Evolutionary conservation across 2,888 invertebrate genomes (phyloP), one percentile per base, ranked within the genome.

Genomic region (Arctia plantaginis): DNA sequence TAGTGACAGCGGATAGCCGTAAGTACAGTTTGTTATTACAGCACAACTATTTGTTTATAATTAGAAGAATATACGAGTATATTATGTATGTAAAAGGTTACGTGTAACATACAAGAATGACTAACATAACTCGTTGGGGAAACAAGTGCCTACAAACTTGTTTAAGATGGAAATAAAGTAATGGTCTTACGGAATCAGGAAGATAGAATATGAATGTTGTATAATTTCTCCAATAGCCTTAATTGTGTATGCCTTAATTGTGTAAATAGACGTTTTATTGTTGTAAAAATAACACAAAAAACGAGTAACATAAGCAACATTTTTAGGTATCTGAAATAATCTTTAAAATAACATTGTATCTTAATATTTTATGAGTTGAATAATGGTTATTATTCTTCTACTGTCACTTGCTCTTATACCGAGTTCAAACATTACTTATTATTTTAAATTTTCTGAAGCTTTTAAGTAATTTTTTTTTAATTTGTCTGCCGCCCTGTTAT

Each of bases 141-240:
- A 66, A 13, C 39, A 41, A 66, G 66, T 27, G 27, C 55, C 55
- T 27, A 66, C 18, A 66, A 33, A 30, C 67, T 47, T 67, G 67
- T 67, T 47, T 68, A 27, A 55, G 59, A 41, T 66, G 59, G 33
- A 62, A 44, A 70, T 35, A 71, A 64, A 44, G 44, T 70, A 62
- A 47, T 35, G 30, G 30, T 27, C 44, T 71, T 15, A 71, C 65
- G 65, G 44, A 65, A 51, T 71, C 47, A 47, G 71, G 51, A 71
- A 71, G 51, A 35, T n/a, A 51, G 18, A 44, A 71, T 65, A 65
- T 35, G 23, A 41, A 71, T 59, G 44, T 55, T 55, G 27, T 23
- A n/a, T 55, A n/a, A 55, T 44, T 33, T 71, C n/a, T 35, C 35
- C 47, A 62, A 71, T 65, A 47, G 18, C 47, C 51, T 35, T 23